Conservation (phyloP, 2,888 invertebrate species). For the Acrocyrtus sp. region DNA sequence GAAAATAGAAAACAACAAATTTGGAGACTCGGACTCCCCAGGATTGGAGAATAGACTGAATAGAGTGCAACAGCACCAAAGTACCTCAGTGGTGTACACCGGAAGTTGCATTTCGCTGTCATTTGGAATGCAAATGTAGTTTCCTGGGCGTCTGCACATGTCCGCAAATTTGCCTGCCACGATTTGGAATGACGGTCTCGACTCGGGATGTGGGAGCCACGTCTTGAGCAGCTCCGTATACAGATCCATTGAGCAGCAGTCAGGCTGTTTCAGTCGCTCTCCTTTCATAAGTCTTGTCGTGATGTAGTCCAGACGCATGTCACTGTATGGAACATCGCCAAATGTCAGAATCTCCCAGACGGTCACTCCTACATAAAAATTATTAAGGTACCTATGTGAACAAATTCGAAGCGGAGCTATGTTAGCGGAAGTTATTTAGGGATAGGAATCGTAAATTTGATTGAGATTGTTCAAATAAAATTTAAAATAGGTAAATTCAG, state of each 20-base stretch:
- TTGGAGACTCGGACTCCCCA: too few relatives aligned
- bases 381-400: too few relatives aligned
- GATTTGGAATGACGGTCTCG: conserved; percentile 92
- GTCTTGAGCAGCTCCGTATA: conserved; percentile 98
- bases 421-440: too few relatives aligned
- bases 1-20: too few relatives aligned
- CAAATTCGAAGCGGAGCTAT: too few relatives aligned
- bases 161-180: conserved; percentile 93
- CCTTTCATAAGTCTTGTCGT: conserved; percentile 94
- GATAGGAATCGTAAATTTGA: neutral
- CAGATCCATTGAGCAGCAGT: conserved; percentile 93
- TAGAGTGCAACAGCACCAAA: too few relatives aligned
- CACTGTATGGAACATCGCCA: conserved; percentile 93
- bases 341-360: conserved; percentile 98
- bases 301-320: conserved; percentile 89
- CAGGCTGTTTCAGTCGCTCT: conserved; percentile 90
- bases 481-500: neutral
- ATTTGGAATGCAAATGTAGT: conserved; percentile 92
- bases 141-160: conserved; percentile 95
- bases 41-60: too few relatives aligned
- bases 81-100: conserved; percentile 73
- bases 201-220: conserved; percentile 97
- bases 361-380: conserved; percentile 78
- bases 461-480: neutral
- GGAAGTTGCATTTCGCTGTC: conserved; percentile 92